Conservation (phyloP, 1,140 invertebrate genomes). For the Adoxophyes honmai region DNA sequence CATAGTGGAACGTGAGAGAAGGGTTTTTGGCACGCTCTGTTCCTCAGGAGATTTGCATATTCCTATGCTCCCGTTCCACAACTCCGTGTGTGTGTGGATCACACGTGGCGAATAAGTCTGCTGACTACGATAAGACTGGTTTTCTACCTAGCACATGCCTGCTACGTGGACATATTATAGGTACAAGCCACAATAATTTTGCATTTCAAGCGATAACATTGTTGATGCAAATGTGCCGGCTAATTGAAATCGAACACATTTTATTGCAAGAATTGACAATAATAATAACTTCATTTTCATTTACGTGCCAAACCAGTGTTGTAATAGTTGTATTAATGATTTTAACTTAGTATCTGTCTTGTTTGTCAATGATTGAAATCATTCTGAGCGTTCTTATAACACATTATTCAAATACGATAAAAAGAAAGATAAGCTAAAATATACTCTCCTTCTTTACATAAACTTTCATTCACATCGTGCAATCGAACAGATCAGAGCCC, state of each 20-base stretch:
- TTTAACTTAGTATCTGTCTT: no score
- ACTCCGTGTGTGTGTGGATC: conserved; percentile 24
- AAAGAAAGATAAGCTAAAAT: no score
- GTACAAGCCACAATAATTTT: no score
- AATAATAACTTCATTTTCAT: no score
- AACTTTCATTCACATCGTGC: background rate
- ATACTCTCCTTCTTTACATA: background rate
- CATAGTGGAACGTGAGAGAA: conserved; percentile 26
- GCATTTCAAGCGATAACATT: background rate
- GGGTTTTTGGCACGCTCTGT: conserved; percentile 36
- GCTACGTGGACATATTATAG: no score
- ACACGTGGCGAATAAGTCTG: conserved; percentile 39
- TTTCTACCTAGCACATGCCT: background rate
- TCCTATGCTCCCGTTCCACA: conserved; percentile 26
- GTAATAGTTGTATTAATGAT: no score
- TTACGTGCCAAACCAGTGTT: no score
- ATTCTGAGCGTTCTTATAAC: no score
- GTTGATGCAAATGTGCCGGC: conserved; percentile 7
- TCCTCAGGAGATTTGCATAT: conserved; percentile 43
- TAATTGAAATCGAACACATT: background rate
- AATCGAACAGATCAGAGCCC: conserved; percentile 23
- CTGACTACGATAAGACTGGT: conserved; percentile 9
- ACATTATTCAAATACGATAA: no score
- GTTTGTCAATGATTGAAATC: no score
- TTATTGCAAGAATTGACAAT: background rate